Conservation (phyloP, 2,113 vertebrate species). For the Labeo rohita region DNA sequence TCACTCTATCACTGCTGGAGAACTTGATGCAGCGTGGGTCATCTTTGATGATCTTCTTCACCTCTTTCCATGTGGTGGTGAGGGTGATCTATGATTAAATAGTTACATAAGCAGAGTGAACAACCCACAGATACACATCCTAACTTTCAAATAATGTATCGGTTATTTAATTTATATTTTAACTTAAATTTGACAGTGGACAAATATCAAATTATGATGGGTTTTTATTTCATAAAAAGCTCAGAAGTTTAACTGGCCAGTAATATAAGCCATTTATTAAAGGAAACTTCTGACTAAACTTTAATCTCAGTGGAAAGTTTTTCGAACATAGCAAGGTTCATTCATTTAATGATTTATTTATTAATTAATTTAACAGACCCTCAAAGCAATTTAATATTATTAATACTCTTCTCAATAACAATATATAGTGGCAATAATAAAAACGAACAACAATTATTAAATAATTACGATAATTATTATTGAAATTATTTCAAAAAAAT, state of each 20-base stretch:
- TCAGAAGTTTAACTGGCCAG: background rate
- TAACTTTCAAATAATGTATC: background rate
- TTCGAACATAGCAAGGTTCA: too few relatives aligned
- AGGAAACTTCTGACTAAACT: too few relatives aligned
- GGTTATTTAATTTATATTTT: background rate
- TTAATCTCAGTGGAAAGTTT: too few relatives aligned
- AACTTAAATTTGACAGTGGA: background rate
- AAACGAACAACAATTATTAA: too few relatives aligned
- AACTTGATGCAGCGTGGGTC: conserved; percentile 98
- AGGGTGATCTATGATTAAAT: conserved; percentile 85
- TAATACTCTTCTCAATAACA: too few relatives aligned
- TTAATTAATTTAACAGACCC: too few relatives aligned
- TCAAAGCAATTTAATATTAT: too few relatives aligned
- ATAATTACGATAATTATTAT: too few relatives aligned
- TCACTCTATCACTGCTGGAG: conserved; percentile 96
- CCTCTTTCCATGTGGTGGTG: conserved; percentile 98
- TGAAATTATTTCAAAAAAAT: too few relatives aligned
- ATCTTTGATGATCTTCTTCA: conserved; percentile 98
- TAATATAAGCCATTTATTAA: too few relatives aligned
- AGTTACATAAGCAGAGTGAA: background rate
- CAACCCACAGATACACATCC: background rate
- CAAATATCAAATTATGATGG: background rate
- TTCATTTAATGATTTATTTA: too few relatives aligned
- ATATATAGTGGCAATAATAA: too few relatives aligned
- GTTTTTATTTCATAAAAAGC: background rate